Conservation (phyloP, 2,113 vertebrate species). For the Tachuris rubrigastra region DNA sequence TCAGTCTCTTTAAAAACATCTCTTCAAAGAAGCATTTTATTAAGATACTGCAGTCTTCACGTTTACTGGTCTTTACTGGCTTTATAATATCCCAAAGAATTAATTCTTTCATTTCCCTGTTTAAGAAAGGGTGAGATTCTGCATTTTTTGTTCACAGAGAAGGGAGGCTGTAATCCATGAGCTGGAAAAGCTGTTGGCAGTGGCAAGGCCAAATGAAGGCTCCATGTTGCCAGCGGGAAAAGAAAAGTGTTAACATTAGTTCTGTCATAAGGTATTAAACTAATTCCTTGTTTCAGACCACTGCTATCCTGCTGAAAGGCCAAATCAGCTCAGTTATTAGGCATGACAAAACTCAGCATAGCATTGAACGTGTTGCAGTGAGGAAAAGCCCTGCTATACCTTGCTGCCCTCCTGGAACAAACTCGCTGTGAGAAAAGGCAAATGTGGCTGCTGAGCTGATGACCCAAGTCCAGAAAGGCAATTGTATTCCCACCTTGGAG, state of each 20-base stretch:
- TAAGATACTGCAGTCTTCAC: background rate
- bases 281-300: background rate
- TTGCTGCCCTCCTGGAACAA: background rate
- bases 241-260: background rate
- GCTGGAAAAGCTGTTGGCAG: background rate
- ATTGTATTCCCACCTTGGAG: background rate
- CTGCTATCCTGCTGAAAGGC: background rate
- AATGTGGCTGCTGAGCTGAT: background rate
- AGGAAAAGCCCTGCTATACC: background rate
- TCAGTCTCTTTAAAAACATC: constrained; percentile 26
- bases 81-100: background rate
- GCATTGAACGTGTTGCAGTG: accelerated
- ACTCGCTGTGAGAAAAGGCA: background rate
- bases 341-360: background rate
- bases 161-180: background rate
- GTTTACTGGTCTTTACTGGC: background rate
- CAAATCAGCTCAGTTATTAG: background rate
- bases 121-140: background rate
- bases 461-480: background rate
- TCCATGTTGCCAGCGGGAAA: background rate
- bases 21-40: constrained; percentile 6
- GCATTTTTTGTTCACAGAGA: background rate
- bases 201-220: background rate
- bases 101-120: background rate
- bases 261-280: constrained; percentile 5